A percentile compares a stretch with the other conserved stretches of the same genome.
Evolutionary conservation across 2,888 invertebrate genomes (phyloP).

Genomic region (Phytoseiulus persimilis): DNA sequence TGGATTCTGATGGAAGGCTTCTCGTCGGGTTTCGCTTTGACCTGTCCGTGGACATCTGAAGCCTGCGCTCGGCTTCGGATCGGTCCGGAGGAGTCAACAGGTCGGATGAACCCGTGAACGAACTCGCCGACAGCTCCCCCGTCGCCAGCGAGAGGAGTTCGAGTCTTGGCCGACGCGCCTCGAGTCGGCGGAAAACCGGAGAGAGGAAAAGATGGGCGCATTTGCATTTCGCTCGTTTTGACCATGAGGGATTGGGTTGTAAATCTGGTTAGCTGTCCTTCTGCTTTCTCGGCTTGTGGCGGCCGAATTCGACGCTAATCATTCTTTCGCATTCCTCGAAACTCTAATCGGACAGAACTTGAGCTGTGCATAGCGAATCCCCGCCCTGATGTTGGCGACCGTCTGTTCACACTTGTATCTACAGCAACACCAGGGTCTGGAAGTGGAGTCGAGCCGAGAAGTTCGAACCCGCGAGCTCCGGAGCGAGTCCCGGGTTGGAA

Average conservation of each 20-base stretch:
- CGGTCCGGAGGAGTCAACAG: background rate
- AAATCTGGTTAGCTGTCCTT: background rate
- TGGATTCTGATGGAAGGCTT: no score
- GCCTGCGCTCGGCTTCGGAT: no score
- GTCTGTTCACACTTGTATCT: background rate
- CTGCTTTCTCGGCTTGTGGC: background rate
- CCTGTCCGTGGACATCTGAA: background rate
- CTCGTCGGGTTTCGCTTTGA: background rate
- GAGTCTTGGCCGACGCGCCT: background rate
- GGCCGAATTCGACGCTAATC: background rate
- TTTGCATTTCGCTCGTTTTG: background rate
- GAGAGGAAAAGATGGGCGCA: background rate
- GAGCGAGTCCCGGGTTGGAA: no score
- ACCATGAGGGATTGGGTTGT: background rate
- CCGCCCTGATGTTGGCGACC: background rate
- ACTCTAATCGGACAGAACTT: background rate
- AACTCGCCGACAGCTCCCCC: background rate
- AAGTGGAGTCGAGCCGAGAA: background rate
- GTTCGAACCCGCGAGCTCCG: no score
- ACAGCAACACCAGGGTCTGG: background rate
- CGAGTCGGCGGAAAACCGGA: background rate
- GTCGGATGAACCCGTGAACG: background rate
- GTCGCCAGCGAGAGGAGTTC: background rate
- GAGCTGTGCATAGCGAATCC: background rate
- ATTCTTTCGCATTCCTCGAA: background rate